Conservation (phyloP, 2,888 invertebrate genomes). For the Gymnosoma rotundatum region DNA sequence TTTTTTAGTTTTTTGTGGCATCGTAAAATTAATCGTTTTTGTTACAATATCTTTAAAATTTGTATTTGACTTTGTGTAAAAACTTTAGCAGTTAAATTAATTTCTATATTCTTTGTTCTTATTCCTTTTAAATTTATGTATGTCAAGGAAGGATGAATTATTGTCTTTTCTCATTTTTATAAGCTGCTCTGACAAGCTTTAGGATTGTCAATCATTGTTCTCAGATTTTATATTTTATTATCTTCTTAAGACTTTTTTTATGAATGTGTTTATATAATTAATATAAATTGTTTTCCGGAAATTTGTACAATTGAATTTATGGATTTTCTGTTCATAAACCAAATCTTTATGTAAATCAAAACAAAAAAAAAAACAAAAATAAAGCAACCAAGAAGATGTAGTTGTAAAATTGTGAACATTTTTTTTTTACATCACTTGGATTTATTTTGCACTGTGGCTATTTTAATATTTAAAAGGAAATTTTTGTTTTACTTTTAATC, state of each 20-base stretch:
- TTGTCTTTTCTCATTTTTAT: not conserved
- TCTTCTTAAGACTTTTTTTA: not conserved
- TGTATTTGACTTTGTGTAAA: not conserved
- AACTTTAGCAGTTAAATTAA: not conserved
- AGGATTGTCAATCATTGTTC: slow-evolving; percentile 47
- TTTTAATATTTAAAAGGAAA: too few relatives aligned
- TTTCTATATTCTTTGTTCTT: not conserved
- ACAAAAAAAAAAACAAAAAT: not conserved
- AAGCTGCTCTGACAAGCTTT: slow-evolving; percentile 1
- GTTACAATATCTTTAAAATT: not conserved
- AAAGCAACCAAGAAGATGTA: not conserved
- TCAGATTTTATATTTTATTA: slow-evolving; percentile 29
- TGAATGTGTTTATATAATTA: slow-evolving; percentile 28
- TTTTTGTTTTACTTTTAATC: too few relatives aligned
- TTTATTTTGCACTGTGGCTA: not conserved
- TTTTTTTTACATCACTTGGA: not conserved
- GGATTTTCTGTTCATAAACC: slow-evolving; percentile 13
- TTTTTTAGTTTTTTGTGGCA: not conserved
- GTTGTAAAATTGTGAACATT: not conserved
- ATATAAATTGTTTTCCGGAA: slow-evolving; percentile 42
- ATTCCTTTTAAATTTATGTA: slow-evolving; percentile 8
- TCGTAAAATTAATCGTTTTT: not conserved
- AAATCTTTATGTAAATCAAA: slow-evolving; percentile 9
- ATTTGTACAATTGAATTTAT: slow-evolving; percentile 13
- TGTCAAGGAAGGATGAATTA: slow-evolving; percentile 27